These are phyloP conservation scores for Camponotus fellah DNA, from an alignment of 2,888 invertebrate species.

Conservation along the genomic window DNA sequence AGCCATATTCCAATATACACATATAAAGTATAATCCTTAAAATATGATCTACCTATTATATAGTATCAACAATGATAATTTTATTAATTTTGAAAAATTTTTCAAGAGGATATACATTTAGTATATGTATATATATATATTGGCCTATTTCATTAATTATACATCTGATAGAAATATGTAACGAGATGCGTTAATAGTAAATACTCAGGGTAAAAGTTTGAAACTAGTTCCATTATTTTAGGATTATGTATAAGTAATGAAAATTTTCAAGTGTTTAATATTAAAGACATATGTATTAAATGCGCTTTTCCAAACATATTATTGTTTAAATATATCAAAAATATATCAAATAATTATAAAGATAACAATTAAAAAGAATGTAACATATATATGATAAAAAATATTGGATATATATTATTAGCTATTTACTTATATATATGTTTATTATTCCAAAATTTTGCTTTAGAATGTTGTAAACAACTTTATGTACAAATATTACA, in stretches of 20 bases:
- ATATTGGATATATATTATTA: neutral
- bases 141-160: constrained; percentile 65
- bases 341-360: neutral
- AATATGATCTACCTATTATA: constrained; percentile 7
- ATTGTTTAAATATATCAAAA: neutral
- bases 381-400: neutral
- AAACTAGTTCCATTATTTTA: constrained; percentile 58
- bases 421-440: constrained; percentile 22
- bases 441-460: constrained; percentile 15
- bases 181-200: constrained; percentile 46
- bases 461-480: neutral
- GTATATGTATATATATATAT: constrained; percentile 41
- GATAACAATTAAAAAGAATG: neutral
- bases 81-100: constrained; percentile 14
- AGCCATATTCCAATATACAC: constrained; percentile 24
- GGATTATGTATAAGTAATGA: constrained; percentile 47
- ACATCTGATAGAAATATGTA: constrained; percentile 32
- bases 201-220: constrained; percentile 66
- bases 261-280: constrained; percentile 42
- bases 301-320: constrained; percentile 41
- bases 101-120: constrained; percentile 18
- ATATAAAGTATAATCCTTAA: constrained; percentile 25
- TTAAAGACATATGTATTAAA: constrained; percentile 42
- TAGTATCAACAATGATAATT: constrained; percentile 23
- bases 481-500: constrained; percentile 10